These are phyloP conservation scores for Silurus aristotelis DNA, from an alignment of 2,797 vertebrate genomes.

Conservation along the genomic window DNA sequence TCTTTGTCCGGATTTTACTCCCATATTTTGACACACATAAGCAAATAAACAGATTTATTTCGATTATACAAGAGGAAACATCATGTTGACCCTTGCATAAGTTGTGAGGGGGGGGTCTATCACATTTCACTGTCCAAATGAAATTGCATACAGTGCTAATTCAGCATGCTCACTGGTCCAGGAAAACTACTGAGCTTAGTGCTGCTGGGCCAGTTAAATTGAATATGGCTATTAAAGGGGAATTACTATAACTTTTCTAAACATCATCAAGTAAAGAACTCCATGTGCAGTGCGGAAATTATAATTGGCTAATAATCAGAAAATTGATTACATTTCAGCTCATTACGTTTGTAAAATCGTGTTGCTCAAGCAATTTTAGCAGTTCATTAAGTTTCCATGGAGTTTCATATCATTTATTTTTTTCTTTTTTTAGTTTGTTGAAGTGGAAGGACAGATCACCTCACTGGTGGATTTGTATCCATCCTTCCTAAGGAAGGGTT, in stretches of 20 bases:
- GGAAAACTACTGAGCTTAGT: conserved; percentile 19
- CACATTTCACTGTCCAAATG: conserved; percentile 56
- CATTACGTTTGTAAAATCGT: not conserved
- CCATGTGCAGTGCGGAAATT: not conserved
- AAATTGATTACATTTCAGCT: not conserved
- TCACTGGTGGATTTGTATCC: conserved; percentile 99
- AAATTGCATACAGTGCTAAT: conserved; percentile 58
- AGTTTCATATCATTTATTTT: not conserved
- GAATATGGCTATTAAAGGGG: conserved; percentile 31
- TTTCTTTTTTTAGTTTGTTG: conserved; percentile 86
- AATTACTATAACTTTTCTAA: conserved; percentile 19
- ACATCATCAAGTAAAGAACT: not conserved
- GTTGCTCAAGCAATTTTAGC: not conserved
- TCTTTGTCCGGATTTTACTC: not conserved
- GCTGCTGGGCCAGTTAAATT: conserved; percentile 30
- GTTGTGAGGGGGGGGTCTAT: conserved; percentile 23
- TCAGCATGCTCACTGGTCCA: conserved; percentile 41
- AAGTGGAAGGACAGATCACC: conserved; percentile 99
- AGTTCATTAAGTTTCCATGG: not conserved
- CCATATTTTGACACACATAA: not conserved
- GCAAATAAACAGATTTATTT: not conserved
- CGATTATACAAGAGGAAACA: not conserved
- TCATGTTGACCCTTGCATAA: conserved; percentile 33
- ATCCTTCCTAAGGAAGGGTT: conserved; percentile 99
- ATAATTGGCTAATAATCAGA: conserved; percentile 4